Conservation (phyloP, 2,888 invertebrate species). For the Griposia aprilina region DNA sequence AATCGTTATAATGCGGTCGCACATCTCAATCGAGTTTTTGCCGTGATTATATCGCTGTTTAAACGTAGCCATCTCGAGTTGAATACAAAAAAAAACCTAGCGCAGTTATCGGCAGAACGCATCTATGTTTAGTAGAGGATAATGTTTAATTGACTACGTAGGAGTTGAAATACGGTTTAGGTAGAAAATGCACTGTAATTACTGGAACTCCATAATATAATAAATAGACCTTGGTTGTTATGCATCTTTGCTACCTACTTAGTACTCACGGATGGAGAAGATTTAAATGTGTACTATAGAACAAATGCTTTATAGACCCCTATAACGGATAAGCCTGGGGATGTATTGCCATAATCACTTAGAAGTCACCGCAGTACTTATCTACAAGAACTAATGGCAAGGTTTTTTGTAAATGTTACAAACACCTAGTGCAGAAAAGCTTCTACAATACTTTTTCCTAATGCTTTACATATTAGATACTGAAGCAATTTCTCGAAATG, state of each 20-base stretch:
- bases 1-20: constrained; percentile 69
- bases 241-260: constrained; percentile 22
- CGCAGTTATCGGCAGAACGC: constrained; percentile 61
- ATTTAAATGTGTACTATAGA: constrained; percentile 12
- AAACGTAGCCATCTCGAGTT: constrained; percentile 56
- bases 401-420: background rate
- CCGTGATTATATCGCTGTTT: constrained; percentile 69
- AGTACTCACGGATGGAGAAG: constrained; percentile 5
- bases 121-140: constrained; percentile 59
- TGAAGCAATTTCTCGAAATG: background rate
- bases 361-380: constrained; percentile 21
- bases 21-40: constrained; percentile 75
- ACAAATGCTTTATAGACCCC: background rate
- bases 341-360: constrained; percentile 36
- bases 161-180: constrained; percentile 53
- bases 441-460: background rate
- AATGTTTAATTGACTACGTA: constrained; percentile 55
- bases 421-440: background rate
- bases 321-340: background rate
- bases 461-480: background rate
- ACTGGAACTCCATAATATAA: constrained; percentile 38
- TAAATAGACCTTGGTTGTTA: constrained; percentile 32
- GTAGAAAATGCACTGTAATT: constrained; percentile 43
- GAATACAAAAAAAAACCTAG: constrained; percentile 45
- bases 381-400: constrained; percentile 15